Evolutionary conservation across 2,113 vertebrate genomes (phyloP).

Genomic region (Dromas ardeola): DNA sequence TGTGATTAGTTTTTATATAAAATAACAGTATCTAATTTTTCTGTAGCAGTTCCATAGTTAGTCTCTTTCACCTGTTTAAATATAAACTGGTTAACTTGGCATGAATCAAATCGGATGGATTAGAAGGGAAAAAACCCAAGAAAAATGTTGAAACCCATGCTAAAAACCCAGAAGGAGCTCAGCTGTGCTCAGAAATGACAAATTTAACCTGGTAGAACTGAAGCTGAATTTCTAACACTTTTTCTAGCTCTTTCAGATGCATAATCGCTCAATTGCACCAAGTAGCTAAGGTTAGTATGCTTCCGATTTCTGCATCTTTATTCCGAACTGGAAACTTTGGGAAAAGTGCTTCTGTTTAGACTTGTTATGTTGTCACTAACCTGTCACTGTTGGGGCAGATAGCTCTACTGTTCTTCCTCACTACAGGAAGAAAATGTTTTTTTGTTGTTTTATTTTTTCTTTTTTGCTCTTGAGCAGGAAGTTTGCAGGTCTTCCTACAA

Average conservation of each 20-base stretch:
- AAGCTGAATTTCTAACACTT: background rate
- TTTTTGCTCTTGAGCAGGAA: background rate
- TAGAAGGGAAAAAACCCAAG: background rate
- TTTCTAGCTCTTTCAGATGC: background rate
- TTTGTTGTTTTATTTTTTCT: background rate
- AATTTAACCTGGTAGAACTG: background rate
- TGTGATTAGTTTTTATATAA: background rate
- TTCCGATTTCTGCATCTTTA: background rate
- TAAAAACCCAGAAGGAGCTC: background rate
- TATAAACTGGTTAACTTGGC: background rate
- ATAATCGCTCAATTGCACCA: background rate
- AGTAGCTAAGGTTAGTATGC: background rate
- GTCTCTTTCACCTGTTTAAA: background rate
- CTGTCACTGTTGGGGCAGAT: background rate
- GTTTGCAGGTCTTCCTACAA: background rate
- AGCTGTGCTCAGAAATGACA: background rate
- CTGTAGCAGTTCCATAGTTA: background rate
- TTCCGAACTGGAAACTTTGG: background rate
- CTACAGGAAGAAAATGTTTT: background rate
- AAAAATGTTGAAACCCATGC: background rate
- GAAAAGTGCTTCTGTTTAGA: background rate
- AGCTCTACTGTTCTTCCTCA: background rate
- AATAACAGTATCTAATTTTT: background rate
- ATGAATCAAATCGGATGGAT: background rate
- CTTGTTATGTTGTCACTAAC: background rate